Base-by-base conservation (phyloP, 37 sponge, comb jelly and placozoan genomes). In the Eunapius fragilis region DNA sequence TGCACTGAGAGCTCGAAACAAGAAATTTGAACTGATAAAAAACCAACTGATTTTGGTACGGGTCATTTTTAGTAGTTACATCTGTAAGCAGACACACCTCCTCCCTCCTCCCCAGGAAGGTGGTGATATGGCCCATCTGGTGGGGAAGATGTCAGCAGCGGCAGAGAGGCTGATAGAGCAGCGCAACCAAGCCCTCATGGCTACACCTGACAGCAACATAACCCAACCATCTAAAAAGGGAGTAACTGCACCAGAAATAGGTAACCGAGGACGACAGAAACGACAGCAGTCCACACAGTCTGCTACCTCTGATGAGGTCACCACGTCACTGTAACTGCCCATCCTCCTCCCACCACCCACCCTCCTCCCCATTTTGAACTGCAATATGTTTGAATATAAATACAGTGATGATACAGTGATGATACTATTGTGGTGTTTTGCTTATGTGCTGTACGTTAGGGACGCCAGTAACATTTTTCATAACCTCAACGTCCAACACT, bases 1-100 rank as follows among this genome's bases (percentile, higher is more conserved):
- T 25, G 25, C 85, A 0, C 35, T 92, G 25, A 80, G 87, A 35
- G 82, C 97, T 26, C 77, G 92, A 67, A 80, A 84, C 12, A 70
- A 70, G 68, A 75, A 78, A 4, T 94, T 92, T 41, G 17, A 71
- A 19, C 84, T 94, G 3, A 74, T 96, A 37, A 89, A 96, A 81
- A 87, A 92, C 37, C 97, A 96, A 75, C 88, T 96, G 25, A 70
- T 81, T 13, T 58, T 94, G 80, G 97, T 96, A 49, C 87, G 95
- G 17, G 58, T 11, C 22, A 58, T 19, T 58, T 2, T 1, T 17
- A 45, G 22, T 17, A 19, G 5, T 75, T 24, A 35, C 80, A 58
- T 50, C 37, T 49, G 41, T 33, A 24, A 50, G 22, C 25, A 49
- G 31, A 79, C 67, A 50, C 0, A 7, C 24, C 11, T 31, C 9